Base-by-base conservation (phyloP, 2,113 vertebrate genomes). In the Pedionomus torquatus region DNA sequence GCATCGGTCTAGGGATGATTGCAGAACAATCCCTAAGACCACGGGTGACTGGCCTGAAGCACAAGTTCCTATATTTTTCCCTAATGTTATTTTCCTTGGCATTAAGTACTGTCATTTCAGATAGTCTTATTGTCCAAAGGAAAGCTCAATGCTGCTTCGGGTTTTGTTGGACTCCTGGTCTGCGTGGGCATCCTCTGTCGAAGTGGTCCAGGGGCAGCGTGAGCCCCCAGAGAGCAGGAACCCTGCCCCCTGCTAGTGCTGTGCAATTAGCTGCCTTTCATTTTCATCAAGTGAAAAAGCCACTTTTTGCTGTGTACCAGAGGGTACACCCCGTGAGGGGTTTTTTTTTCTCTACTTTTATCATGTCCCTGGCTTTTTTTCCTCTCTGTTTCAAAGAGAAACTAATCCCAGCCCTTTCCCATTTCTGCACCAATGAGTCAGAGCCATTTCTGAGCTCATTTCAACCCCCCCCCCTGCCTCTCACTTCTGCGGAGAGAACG, bases 321-420 rank as follows among this genome's bases (percentile, higher is more conserved):
- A 86, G 35, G 39, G 51, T 63, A 46, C 35, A 39, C 20, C 65
- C 18, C 17, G 20, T 46, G 46, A 46, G 14, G 7, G 14, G 75
- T 68, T 70, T 92, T 90, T 81, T 96, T 92, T 88, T 75, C 72
- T 87, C 65, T 87, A 6, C 55, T 90, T 96, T 58, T 83, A 69
- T 68, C 71, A 43, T 80, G 26, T 28, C n/a, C 14, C 35, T 71
- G 16, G 28, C 28, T 92, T 90, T 58, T 93, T 93, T 64, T 90
- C 46, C 60, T 92, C 69, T 83, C 60, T 0, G 0, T 93, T 92
- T 95, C 68, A 89, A 91, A 94, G 41, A 71, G 44, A 93, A 93
- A 64, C 31, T 89, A 88, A 89, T 44, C 61, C 44, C 35, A 72
- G 55, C 52, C 51, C 61, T 88, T 95, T 90, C 63, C 58, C 54